Evolutionary conservation across 30 jellyfish, hydroid and myxozoan species (phyloP).

Genomic region (Rhopilema esculentum): DNA sequence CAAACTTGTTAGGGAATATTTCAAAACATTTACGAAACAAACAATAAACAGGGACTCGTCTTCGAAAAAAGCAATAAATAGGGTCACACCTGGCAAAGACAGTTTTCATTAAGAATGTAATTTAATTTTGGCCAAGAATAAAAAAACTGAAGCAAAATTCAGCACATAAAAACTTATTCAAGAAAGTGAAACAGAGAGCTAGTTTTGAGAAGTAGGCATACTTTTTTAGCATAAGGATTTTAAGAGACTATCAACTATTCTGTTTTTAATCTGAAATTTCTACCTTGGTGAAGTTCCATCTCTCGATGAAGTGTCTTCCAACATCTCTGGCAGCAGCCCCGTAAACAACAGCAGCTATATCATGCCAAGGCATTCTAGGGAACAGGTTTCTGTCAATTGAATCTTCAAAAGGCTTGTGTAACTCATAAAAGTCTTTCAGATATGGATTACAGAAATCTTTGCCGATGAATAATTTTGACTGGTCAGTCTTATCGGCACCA

Average conservation of each 20-base stretch:
- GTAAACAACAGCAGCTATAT: constrained; percentile 79
- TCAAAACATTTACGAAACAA: background rate
- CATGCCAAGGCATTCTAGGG: constrained; percentile 99
- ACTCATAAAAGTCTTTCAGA: constrained; percentile 73
- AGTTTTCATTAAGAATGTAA: too few relatives aligned
- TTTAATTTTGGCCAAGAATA: too few relatives aligned
- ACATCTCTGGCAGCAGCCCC: constrained; percentile 94
- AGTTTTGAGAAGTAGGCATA: too few relatives aligned
- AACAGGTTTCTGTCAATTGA: constrained; percentile 65
- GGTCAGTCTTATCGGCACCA: constrained; percentile 2
- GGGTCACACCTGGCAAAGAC: too few relatives aligned
- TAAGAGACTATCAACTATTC: background rate
- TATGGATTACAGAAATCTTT: constrained; percentile 92
- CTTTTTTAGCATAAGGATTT: background rate
- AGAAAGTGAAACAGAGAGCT: too few relatives aligned
- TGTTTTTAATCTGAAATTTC: too few relatives aligned
- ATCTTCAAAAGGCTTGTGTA: constrained; percentile 88
- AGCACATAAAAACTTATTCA: too few relatives aligned
- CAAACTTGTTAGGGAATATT: too few relatives aligned
- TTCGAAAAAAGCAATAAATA: too few relatives aligned
- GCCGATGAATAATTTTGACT: constrained; percentile 76
- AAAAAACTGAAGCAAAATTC: too few relatives aligned
- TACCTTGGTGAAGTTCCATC: constrained; percentile 97
- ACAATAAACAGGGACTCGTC: too few relatives aligned
- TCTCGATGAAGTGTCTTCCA: constrained; percentile 91